These are phyloP conservation scores for Diabrotica undecimpunctata DNA, from an alignment of 1,140 invertebrate genomes.

Conservation along the genomic window DNA sequence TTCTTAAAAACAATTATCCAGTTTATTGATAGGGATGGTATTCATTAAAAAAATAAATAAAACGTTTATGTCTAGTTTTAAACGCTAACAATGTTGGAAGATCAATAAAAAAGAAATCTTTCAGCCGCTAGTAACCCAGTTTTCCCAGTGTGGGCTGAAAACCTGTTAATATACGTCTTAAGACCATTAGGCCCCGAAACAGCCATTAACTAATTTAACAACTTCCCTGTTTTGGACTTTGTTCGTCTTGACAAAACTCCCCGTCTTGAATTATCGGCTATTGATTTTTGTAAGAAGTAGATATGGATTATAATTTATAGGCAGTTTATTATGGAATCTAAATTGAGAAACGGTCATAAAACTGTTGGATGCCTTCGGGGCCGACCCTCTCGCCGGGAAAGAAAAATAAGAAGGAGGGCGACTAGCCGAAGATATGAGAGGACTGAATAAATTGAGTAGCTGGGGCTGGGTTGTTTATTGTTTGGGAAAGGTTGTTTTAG, in stretches of 20 bases:
- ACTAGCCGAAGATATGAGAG: not conserved
- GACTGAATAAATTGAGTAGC: constrained; percentile 2
- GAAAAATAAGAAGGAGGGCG: not conserved
- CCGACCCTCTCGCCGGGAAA: not conserved
- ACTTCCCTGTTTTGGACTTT: not conserved
- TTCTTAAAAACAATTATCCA: no score
- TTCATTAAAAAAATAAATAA: no score
- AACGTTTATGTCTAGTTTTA: no score
- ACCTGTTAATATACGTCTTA: no score
- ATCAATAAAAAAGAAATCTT: no score
- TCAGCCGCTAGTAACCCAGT: no score
- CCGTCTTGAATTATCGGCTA: not conserved
- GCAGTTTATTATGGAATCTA: not conserved
- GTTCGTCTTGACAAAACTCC: not conserved
- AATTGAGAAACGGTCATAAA: constrained; percentile 2
- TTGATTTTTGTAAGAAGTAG: not conserved
- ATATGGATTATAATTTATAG: not conserved
- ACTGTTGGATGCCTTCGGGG: not conserved
- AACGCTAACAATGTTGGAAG: no score
- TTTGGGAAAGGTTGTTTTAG: not conserved
- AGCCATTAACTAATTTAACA: not conserved
- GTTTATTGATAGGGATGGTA: no score
- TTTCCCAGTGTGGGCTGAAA: no score
- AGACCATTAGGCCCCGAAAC: no score
- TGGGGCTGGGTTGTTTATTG: not conserved